Evolutionary conservation across 2,113 vertebrate genomes (phyloP).

Genomic region (Antennarius striatus): DNA sequence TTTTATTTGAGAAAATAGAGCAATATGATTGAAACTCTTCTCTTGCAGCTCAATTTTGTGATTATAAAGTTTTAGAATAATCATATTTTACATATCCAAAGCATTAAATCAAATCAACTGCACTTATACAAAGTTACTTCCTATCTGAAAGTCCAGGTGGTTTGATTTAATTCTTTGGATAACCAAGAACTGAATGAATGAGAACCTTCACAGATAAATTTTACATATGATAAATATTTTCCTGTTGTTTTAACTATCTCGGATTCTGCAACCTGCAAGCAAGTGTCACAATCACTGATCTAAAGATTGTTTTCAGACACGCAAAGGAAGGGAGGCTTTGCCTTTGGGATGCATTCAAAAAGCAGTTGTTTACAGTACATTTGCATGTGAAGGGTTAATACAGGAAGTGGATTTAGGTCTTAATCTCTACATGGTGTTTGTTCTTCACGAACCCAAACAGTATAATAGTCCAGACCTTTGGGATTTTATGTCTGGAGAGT

Average conservation of each 20-base stretch:
- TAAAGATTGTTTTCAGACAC: slow-evolving; percentile 3
- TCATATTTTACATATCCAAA: no score
- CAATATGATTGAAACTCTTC: no score
- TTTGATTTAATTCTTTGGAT: no score
- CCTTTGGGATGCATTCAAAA: slow-evolving; percentile 17
- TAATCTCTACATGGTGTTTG: slow-evolving; percentile 48
- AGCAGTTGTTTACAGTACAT: slow-evolving; percentile 36
- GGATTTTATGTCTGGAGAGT: slow-evolving; percentile 32
- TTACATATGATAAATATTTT: neutral
- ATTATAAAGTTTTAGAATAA: no score
- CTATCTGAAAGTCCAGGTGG: no score
- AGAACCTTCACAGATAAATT: neutral
- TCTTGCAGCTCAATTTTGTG: neutral
- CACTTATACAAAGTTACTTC: no score
- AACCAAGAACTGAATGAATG: no score
- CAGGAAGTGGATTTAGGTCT: slow-evolving; percentile 49
- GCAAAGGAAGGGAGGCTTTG: slow-evolving; percentile 25
- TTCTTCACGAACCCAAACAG: slow-evolving; percentile 50
- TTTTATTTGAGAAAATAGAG: no score
- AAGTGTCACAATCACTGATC: slow-evolving; percentile 14
- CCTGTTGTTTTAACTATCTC: neutral
- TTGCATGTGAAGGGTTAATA: slow-evolving; percentile 31
- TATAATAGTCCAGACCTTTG: slow-evolving; percentile 39
- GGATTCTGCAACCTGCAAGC: neutral
- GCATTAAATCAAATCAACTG: no score